Percentiles rank a stretch among this genome's conserved stretches.
Conservation (phyloP, 2,113 vertebrate genomes). For the Gadus macrocephalus region DNA sequence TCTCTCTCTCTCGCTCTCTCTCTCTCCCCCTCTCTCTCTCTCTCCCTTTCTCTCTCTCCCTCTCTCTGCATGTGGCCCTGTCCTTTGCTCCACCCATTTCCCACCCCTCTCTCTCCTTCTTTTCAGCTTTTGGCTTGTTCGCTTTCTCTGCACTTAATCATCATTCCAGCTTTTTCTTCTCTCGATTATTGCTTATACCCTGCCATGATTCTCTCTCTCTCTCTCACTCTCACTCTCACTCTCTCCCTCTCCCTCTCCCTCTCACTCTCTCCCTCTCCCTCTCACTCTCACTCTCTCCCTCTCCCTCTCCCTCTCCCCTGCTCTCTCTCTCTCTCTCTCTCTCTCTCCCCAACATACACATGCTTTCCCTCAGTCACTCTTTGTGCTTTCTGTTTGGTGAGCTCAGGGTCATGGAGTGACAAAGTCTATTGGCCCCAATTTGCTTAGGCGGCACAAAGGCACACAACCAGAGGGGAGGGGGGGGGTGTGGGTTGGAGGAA, state of each 20-base stretch:
- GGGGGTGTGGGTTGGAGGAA: constrained; percentile 11
- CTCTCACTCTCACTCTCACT: constrained; percentile 29
- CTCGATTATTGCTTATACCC: constrained; percentile 1
- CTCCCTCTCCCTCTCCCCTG: neutral
- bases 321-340: constrained; percentile 34
- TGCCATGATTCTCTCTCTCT: constrained; percentile 18
- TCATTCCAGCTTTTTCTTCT: neutral
- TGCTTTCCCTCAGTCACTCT: constrained; percentile 23
- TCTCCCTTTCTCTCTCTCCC: constrained; percentile 23
- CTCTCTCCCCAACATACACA: constrained; percentile 24
- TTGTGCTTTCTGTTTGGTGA: constrained; percentile 44
- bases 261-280: constrained; percentile 21
- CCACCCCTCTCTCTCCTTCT: too few relatives aligned
- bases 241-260: constrained; percentile 37
- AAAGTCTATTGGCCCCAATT: constrained; percentile 65
- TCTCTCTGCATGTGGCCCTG: too few relatives aligned
- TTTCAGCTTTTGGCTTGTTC: neutral
- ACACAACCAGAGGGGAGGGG: constrained; percentile 34
- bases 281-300: constrained; percentile 26
- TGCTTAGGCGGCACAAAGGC: constrained; percentile 56
- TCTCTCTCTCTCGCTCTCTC: constrained; percentile 51
- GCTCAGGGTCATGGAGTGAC: constrained; percentile 54
- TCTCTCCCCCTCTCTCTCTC: constrained; percentile 41
- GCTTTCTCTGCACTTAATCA: constrained; percentile 1
- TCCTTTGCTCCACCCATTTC: neutral